Base-by-base conservation (phyloP, 2,888 invertebrate genomes). In the Tethea ocularis region DNA sequence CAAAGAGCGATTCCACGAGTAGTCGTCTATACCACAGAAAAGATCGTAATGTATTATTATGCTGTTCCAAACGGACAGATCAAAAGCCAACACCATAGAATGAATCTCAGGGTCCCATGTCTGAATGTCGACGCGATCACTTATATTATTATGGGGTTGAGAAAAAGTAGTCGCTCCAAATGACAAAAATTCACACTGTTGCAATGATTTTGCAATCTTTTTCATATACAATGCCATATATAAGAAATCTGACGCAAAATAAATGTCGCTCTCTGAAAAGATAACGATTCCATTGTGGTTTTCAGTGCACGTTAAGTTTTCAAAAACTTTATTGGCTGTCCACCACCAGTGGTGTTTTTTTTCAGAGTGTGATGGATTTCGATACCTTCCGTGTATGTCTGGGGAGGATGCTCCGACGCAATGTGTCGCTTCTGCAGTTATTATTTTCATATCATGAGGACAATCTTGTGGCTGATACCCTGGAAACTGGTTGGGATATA, bases 281-380 rank as follows among this genome's bases (percentile, higher is more conserved):
- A 86, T 66, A 53, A 84, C 77, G 6, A 77, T 59, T 11, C 82
- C 86, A 22, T 71, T 68, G 51, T 84, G 76, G 20, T 74, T 62
- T 24, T 66, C 58, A 4, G 67, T 72, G 33, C 61, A 62, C 0
- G 69, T 63, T 41, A 86, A 55, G 57, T 71, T 72, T 61, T 84
- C 86, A 60, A 89, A 88, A 29, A 88, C 74, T 56, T 67, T 79
- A 66, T 87, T 87, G 4, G 83, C 77, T 11, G 87, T 86, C 88
- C 88, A 89, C 88, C 88, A 88, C 87, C 87, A 87, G 54, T 77
- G 79, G 61, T 85, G 86, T 66, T 88, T 88, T 24, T 56, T 74
- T 70, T 83, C 78, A 11, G 78, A 64, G 11, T 60, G 52, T 13
- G 64, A 17, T 17, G 86, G 82, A 15, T 84, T 67, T 55, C 86